Evolutionary conservation across 2,888 invertebrate species (phyloP).

Genomic region (Drosophila glabriapex): DNA sequence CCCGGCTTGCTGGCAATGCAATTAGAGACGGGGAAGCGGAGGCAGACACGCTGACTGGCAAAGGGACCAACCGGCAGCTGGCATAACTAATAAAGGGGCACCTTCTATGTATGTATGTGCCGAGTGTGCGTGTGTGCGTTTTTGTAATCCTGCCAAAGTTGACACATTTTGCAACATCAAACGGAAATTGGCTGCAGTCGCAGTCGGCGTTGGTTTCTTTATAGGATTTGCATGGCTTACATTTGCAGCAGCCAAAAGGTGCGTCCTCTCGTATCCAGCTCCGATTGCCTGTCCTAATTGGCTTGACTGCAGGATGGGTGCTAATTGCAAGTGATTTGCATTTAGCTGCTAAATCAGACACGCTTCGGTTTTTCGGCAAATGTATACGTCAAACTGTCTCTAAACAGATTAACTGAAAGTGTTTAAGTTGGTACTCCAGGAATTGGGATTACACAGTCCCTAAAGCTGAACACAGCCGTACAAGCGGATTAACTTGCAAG

Average conservation of each 20-base stretch:
- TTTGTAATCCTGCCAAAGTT: constrained; percentile 73
- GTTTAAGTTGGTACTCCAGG: neutral
- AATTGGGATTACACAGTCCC: neutral
- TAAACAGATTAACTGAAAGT: constrained; percentile 20
- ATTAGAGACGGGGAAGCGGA: neutral
- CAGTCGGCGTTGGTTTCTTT: constrained; percentile 57
- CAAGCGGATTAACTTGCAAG: constrained; percentile 12
- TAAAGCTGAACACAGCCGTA: neutral
- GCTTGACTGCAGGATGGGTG: constrained; percentile 44
- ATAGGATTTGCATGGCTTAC: constrained; percentile 60
- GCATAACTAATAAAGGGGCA: constrained; percentile 57
- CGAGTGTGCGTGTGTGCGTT: constrained; percentile 37
- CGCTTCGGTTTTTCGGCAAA: constrained; percentile 13
- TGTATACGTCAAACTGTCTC: constrained; percentile 8
- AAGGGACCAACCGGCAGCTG: constrained; percentile 20
- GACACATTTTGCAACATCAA: constrained; percentile 75
- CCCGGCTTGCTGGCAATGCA: constrained; percentile 49
- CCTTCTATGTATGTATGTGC: constrained; percentile 7
- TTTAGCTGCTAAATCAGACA: constrained; percentile 52
- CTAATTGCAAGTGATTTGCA: constrained; percentile 64
- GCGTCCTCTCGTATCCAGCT: constrained; percentile 9
- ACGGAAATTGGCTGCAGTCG: constrained; percentile 73
- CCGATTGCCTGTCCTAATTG: constrained; percentile 50
- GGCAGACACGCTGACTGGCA: constrained; percentile 3
- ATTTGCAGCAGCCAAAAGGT: constrained; percentile 47